Evolutionary conservation across 2,113 vertebrate genomes (phyloP).

Genomic region (Triplophysa tibetana): DNA sequence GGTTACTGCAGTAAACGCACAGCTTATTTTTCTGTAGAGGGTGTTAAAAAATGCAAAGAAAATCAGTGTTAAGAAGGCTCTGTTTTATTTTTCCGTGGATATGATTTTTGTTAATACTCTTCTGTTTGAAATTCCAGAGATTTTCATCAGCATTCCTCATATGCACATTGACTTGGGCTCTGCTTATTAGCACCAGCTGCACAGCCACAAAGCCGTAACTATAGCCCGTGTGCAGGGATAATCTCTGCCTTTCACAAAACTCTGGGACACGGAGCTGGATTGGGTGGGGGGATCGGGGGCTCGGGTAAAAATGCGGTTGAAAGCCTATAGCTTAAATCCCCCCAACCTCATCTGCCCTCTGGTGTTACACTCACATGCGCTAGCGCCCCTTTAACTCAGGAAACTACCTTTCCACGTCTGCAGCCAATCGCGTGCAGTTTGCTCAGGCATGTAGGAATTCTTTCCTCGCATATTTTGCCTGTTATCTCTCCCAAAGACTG

Average conservation of each 20-base stretch:
- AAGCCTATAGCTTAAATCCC: slow-evolving; percentile 68
- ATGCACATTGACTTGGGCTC: not conserved
- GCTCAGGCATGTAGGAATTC: not conserved
- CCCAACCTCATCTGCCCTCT: slow-evolving; percentile 65
- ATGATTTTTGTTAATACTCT: not conserved
- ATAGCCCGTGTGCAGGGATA: slow-evolving; percentile 64
- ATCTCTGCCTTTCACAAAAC: slow-evolving; percentile 68
- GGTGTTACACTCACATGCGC: slow-evolving; percentile 51
- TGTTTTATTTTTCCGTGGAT: not conserved
- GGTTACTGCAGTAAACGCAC: no score
- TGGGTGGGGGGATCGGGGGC: not conserved
- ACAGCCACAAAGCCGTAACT: slow-evolving; percentile 63
- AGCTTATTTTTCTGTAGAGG: not conserved
- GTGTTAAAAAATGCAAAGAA: not conserved
- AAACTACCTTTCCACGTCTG: slow-evolving; percentile 62
- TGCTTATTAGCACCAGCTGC: slow-evolving; percentile 20
- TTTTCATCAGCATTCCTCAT: not conserved
- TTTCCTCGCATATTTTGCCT: not conserved
- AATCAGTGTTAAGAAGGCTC: not conserved
- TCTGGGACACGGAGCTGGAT: slow-evolving; percentile 56
- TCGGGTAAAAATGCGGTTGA: slow-evolving; percentile 62
- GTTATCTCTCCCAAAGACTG: not conserved
- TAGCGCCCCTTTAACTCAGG: slow-evolving; percentile 61
- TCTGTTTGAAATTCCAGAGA: not conserved
- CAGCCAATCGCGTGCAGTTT: slow-evolving; percentile 53